Evolutionary conservation across 2,888 invertebrate species (phyloP).

Genomic region (Tetrapedia diversipes): DNA sequence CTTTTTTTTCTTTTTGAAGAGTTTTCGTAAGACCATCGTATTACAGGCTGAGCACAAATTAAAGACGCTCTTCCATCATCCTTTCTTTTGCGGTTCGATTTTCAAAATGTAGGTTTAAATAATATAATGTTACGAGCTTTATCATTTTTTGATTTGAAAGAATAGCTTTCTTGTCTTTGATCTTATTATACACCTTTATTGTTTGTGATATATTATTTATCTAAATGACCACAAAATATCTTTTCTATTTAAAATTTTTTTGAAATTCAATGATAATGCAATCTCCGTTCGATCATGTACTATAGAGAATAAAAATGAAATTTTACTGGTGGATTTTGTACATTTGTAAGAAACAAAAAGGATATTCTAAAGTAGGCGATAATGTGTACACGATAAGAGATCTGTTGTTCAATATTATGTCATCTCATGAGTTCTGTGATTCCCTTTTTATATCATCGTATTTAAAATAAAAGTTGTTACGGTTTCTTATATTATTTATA

Average conservation of each 20-base stretch:
- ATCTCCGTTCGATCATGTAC: not conserved
- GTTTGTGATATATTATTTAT: not conserved
- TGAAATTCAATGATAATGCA: not conserved
- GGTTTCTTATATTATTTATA: not conserved
- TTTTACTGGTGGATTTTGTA: not conserved
- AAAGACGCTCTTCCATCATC: constrained; percentile 5
- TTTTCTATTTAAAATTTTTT: not conserved
- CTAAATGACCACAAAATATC: too few species aligned
- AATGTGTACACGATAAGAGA: constrained; percentile 17
- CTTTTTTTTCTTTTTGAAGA: not conserved
- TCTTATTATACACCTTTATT: not conserved
- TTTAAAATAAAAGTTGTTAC: not conserved
- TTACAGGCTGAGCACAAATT: constrained; percentile 48
- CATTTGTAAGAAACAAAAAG: constrained; percentile 2
- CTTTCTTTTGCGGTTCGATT: not conserved
- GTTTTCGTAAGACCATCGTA: constrained; percentile 11
- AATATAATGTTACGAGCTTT: not conserved
- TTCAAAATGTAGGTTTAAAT: too few species aligned
- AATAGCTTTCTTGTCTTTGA: not conserved
- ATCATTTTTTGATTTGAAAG: not conserved
- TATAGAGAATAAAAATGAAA: not conserved
- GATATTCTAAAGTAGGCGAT: constrained; percentile 29
- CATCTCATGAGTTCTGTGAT: not conserved
- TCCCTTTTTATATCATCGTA: too few species aligned
- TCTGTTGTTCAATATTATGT: constrained; percentile 1